Evolutionary conservation across 2,797 vertebrate species (phyloP), one percentile per base, ranked within the genome.

Genomic region (Takifugu rubripes): DNA sequence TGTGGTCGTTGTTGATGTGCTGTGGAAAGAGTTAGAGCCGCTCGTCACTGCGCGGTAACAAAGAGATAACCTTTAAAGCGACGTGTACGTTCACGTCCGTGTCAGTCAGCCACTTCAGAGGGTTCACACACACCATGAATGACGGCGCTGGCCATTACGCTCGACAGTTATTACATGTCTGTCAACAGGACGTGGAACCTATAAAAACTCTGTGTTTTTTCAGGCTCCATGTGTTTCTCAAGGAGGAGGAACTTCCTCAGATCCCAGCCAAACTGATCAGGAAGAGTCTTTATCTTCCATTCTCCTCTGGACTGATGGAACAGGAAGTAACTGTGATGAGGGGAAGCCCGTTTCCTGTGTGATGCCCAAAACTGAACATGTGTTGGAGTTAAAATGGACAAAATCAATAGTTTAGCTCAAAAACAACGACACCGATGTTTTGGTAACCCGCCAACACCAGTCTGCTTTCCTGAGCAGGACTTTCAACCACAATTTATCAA

Each of bases 1-100:
- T 98, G 88, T 99, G 97, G 64, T 99, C 97, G 0, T 98, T 99
- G 89, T 97, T 99, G 89, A 99, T 99, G 79, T 99, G 97, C 97
- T 99, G 84, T 9, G 63, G 62, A 60, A 58, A 66, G 27, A 40
- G 36, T 40, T 5, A 40, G 8, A 40, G 5, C 2, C 36, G 12
- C 36, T 40, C 36, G 3, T 40, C 36, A 40, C 36, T 14, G 44
- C 44, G 44, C 4, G 16, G 0, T 21, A 46, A 21, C 44, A 46
- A 21, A 46, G 44, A 3, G 16, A 3, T 14, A 14, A 14, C 36
- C 36, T 40, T 14, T 40, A 14, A 14, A 10, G 14, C 36, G 36
- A 40, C 36, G 36, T 40, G 36, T 40, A 40, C 36, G 2, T 40
- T 40, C 36, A 65, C 25, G 42, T 56, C 45, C 17, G 52, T 15